A percentile compares a stretch with the other conserved stretches of the same genome.
These are phyloP conservation scores for Agrotis clavis DNA, from an alignment of 2,888 invertebrate species.

Conservation along the genomic window DNA sequence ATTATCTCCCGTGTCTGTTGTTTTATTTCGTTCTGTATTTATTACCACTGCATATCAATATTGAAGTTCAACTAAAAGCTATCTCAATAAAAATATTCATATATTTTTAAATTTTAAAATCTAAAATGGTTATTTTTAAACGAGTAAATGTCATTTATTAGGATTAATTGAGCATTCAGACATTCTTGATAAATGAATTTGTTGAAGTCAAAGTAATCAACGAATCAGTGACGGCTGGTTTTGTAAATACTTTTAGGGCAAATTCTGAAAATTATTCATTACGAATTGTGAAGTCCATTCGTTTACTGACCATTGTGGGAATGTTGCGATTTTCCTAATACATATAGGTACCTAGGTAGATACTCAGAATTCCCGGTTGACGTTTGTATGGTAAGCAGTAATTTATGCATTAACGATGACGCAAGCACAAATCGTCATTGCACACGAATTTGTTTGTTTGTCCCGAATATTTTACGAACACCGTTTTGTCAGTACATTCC, in stretches of 20 bases:
- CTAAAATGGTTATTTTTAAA: not conserved
- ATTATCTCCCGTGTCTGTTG: not conserved
- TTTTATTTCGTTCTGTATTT: not conserved
- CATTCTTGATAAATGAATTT: not conserved
- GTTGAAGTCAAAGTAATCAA: constrained; percentile 40
- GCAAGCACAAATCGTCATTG: constrained; percentile 27
- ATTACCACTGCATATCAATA: not conserved
- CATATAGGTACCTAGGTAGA: not conserved
- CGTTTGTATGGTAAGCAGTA: constrained; percentile 18
- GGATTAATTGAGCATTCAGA: constrained; percentile 43
- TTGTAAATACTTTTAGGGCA: constrained; percentile 24
- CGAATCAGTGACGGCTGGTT: constrained; percentile 32
- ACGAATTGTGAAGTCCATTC: constrained; percentile 13
- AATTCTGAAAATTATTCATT: constrained; percentile 14
- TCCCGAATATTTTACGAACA: constrained; percentile 18
- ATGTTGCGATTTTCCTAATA: constrained; percentile 18
- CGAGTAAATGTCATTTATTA: not conserved
- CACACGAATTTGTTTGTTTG: constrained; percentile 44
- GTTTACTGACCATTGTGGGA: constrained; percentile 14
- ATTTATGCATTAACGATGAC: constrained; percentile 43
- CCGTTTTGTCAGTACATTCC: constrained; percentile 39
- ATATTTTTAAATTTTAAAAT: too few species aligned
- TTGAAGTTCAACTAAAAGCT: not conserved
- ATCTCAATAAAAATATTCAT: not conserved
- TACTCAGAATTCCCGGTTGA: constrained; percentile 16